Evolutionary conservation across 2,113 vertebrate species (phyloP).

Genomic region (Monarcha castaneiventris): DNA sequence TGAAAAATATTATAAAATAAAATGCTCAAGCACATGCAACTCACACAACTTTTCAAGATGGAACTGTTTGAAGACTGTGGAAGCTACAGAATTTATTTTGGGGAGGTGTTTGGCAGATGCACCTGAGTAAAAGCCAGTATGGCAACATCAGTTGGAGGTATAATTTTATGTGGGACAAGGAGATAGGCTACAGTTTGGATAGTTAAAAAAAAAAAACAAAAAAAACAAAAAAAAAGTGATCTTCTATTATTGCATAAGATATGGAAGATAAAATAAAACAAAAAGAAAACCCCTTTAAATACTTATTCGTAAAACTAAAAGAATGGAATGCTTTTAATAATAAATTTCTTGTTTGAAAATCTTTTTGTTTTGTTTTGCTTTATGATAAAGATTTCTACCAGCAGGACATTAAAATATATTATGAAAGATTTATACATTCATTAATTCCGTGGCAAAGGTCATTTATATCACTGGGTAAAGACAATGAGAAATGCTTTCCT

Average conservation of each 20-base stretch:
- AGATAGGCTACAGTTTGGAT: not conserved
- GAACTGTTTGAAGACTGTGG: not conserved
- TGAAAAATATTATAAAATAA: not conserved
- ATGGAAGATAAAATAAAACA: not conserved
- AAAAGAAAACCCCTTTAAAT: not conserved
- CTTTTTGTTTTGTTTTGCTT: not conserved
- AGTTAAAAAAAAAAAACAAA: not conserved
- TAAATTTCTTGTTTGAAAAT: constrained; percentile 5
- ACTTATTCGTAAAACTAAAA: not conserved
- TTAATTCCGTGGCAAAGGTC: constrained; percentile 64
- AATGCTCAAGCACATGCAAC: not conserved
- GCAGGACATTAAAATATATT: constrained; percentile 61
- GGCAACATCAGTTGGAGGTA: not conserved
- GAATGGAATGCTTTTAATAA: not conserved
- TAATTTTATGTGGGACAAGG: not conserved
- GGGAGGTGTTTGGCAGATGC: not conserved
- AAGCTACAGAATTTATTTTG: not conserved
- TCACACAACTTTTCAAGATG: not conserved
- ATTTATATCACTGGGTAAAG: constrained; percentile 53
- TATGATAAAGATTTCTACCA: constrained; percentile 53
- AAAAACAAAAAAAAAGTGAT: not conserved
- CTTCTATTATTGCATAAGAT: too few species aligned
- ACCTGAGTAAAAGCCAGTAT: not conserved
- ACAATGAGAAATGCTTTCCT: constrained; percentile 51
- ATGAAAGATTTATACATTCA: constrained; percentile 68